A percentile compares a stretch with the other conserved stretches of the same genome.
These are phyloP conservation scores for Nematopogon swammerdamellus DNA, from an alignment of 2,888 invertebrate species.

Conservation along the genomic window DNA sequence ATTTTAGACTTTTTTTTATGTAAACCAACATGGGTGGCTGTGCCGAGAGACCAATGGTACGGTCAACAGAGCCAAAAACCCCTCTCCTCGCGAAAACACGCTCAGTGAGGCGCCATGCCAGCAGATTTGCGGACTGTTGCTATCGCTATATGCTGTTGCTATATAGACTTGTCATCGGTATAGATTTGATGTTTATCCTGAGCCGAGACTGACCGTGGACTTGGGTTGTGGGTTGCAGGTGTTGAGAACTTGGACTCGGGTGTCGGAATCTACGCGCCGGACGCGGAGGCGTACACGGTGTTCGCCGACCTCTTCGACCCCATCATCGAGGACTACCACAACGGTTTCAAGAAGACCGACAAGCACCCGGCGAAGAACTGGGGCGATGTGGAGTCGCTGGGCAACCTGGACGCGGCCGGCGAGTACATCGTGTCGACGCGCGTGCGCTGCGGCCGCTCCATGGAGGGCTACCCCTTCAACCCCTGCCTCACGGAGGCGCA, in stretches of 20 bases:
- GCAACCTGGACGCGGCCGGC: conserved; percentile 88
- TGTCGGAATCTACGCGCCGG: conserved; percentile 96
- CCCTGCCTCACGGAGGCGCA: conserved; percentile 95
- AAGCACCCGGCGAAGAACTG: conserved; percentile 93
- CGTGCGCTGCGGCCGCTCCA: conserved; percentile 92
- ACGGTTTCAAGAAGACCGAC: conserved; percentile 91
- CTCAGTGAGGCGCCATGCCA: no score
- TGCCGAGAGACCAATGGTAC: no score
- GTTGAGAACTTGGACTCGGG: conserved; percentile 95
- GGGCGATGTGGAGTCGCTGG: conserved; percentile 87
- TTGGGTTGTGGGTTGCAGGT: no score
- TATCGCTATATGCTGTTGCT: no score
- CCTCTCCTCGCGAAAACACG: no score
- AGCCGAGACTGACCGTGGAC: no score
- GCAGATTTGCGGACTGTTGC: no score
- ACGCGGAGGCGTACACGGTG: conserved; percentile 91
- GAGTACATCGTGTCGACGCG: conserved; percentile 94
- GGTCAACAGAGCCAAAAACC: no score
- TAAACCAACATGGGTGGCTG: no score
- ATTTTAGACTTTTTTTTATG: no score
- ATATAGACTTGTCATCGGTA: no score
- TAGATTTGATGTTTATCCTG: no score
- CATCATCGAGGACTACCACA: conserved; percentile 97
- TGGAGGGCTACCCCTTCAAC: conserved; percentile 97
- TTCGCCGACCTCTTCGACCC: conserved; percentile 95